Base-by-base conservation (phyloP, 1,140 invertebrate species). In the Andricus grossulariae region DNA sequence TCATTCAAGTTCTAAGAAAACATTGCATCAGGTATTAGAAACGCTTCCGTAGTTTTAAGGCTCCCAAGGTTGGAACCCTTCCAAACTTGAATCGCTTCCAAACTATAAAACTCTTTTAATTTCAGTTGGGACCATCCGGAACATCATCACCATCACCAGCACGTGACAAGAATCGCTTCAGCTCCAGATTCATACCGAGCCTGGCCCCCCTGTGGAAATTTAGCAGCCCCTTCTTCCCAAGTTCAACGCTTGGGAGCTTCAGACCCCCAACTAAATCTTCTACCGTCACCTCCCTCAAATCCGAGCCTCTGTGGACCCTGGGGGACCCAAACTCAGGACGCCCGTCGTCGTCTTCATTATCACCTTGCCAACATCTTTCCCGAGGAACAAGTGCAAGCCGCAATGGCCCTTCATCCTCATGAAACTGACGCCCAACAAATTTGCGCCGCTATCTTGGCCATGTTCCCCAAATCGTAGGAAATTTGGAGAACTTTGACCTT, bases 321-420 rank as follows among this genome's bases (percentile, higher is more conserved):
- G 79, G 88, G 90, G 73, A 85, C 90, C 51, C 92, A 93, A 45
- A 81, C 92, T 11, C 93, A 95, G 50, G 96, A 97, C 76, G 94
- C 94, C 5, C 93, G 97, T 6, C 92, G 94, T 32, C 93, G 94
- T 77, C 90, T 97, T 76, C 97, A 96, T 85, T 97, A 96, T 89
- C 96, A 98, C 88, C 90, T 98, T 49, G 93, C 95, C 12, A 95
- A 94, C 51, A 94, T 98, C 51, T 98, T 98, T 88, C 97, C 97
- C 0, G 96, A 97, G 86, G 95, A 96, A 76, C 95, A 97, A 88
- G 97, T 99, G 1, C 93, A 94, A 32, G 93, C 95, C 45, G 97
- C 95, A 0, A 96, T 98, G 95, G 93, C 95, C 71, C 88, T 95
- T 57, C 95, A 96, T 91, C 97, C 97, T 0, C 95, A 97, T 49